Evolutionary conservation across 2,888 invertebrate genomes (phyloP).

Genomic region (Leptura quadrifasciata): DNA sequence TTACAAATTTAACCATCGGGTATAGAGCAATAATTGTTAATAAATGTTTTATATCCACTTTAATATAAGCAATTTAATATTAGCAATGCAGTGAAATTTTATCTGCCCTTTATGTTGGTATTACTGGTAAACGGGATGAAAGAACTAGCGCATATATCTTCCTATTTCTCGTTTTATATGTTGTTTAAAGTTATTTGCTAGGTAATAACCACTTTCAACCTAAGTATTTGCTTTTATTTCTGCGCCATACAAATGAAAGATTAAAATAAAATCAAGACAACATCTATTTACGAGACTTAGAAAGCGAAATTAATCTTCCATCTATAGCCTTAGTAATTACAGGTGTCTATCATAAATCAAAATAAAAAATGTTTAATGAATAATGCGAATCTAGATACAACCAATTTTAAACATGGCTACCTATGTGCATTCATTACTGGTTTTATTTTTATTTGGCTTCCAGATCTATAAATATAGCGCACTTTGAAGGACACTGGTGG

Average conservation of each 20-base stretch:
- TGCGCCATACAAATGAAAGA: neutral
- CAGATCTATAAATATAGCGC: constrained; percentile 1
- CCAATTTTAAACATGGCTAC: constrained; percentile 18
- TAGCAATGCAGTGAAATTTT: too few relatives aligned
- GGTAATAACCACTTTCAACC: constrained; percentile 26
- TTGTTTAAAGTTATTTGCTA: constrained; percentile 12
- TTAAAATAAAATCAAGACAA: constrained; percentile 12
- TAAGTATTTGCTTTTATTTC: constrained; percentile 1
- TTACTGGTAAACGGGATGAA: neutral
- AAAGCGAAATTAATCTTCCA: constrained; percentile 30
- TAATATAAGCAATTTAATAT: too few relatives aligned
- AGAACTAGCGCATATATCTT: neutral
- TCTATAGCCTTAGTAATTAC: constrained; percentile 18
- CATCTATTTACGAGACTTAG: constrained; percentile 2
- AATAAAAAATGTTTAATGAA: constrained; percentile 14
- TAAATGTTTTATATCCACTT: too few relatives aligned
- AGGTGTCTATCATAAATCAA: constrained; percentile 25
- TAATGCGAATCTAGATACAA: constrained; percentile 3
- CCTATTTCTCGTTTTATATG: constrained; percentile 8
- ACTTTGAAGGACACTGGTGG: neutral
- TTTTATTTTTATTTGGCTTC: constrained; percentile 16
- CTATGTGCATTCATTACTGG: constrained; percentile 3
- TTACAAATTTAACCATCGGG: too few relatives aligned
- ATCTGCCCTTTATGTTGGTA: neutral
- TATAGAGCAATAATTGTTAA: too few relatives aligned